A percentile compares a stretch with the other conserved stretches of the same genome.
Conservation (phyloP, 2,113 vertebrate genomes). For the Corythoichthys intestinalis region DNA sequence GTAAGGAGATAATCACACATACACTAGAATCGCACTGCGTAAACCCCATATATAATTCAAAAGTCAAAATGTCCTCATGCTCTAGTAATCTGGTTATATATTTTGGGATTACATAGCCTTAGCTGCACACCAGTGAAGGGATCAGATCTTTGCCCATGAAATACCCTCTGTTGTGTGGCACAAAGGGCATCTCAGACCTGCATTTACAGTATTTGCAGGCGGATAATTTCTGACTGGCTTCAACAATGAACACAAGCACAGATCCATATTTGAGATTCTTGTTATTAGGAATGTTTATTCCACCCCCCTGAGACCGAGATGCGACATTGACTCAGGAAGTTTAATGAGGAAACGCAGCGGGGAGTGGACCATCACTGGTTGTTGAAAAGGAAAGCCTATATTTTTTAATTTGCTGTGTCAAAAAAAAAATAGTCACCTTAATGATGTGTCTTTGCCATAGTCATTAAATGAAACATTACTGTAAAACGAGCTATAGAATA, state of each 20-base stretch:
- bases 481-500: constrained; percentile 14
- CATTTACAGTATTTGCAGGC: constrained; percentile 49
- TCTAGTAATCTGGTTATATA: constrained; percentile 72
- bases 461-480: constrained; percentile 10
- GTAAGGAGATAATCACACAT: constrained; percentile 4
- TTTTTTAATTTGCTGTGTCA: constrained; percentile 20
- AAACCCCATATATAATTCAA: constrained; percentile 57
- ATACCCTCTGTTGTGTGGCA: constrained; percentile 64
- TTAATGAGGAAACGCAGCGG: constrained; percentile 38
- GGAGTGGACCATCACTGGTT: constrained; percentile 10
- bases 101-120: constrained; percentile 70
- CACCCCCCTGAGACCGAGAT: constrained; percentile 29
- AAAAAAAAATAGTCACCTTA: constrained; percentile 15
- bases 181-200: constrained; percentile 58
- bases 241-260: constrained; percentile 39
- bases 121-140: constrained; percentile 54
- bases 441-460: constrained; percentile 6
- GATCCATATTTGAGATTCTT: constrained; percentile 51
- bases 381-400: background rate
- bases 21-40: constrained; percentile 35
- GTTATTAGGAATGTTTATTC: constrained; percentile 51
- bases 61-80: constrained; percentile 53
- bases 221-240: constrained; percentile 63
- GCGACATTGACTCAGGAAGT: constrained; percentile 44
- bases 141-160: constrained; percentile 65